phyloP scores from a whole-genome alignment of 2,888 invertebrate genomes.

The Epirrhoe tristata region DNA sequence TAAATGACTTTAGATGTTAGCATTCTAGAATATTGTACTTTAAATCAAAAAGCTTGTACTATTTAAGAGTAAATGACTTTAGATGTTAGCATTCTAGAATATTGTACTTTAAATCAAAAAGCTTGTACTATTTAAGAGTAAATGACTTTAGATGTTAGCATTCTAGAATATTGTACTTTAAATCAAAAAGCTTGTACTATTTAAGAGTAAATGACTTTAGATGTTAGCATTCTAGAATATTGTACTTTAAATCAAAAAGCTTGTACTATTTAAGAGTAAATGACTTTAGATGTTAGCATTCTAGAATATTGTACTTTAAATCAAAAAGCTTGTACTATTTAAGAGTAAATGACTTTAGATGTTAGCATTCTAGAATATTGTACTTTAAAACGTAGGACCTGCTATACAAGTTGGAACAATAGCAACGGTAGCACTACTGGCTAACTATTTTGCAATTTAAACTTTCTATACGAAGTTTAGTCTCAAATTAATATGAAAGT shows the following conservation, averaged over 20 bases:
- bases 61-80: background rate
- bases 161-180: too few relatives aligned
- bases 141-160: background rate
- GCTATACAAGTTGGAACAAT: constrained; percentile 3
- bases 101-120: too few relatives aligned
- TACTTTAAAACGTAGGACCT: constrained; percentile 13
- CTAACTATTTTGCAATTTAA: constrained; percentile 32
- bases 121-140: background rate
- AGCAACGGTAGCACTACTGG: constrained; percentile 11
- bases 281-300: background rate
- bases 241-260: background rate
- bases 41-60: background rate
- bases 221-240: too few relatives aligned
- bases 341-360: background rate
- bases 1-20: background rate
- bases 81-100: too few relatives aligned
- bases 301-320: too few relatives aligned
- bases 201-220: background rate
- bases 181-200: background rate
- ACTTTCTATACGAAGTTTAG: constrained; percentile 23
- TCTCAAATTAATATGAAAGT: constrained; percentile 25
- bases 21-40: too few relatives aligned
- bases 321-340: background rate
- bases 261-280: background rate
- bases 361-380: background rate